Percentiles rank a stretch among this genome's conserved stretches.
Evolutionary conservation across 2,888 invertebrate genomes (phyloP).

Genomic region (Lasioglossum calceatum): DNA sequence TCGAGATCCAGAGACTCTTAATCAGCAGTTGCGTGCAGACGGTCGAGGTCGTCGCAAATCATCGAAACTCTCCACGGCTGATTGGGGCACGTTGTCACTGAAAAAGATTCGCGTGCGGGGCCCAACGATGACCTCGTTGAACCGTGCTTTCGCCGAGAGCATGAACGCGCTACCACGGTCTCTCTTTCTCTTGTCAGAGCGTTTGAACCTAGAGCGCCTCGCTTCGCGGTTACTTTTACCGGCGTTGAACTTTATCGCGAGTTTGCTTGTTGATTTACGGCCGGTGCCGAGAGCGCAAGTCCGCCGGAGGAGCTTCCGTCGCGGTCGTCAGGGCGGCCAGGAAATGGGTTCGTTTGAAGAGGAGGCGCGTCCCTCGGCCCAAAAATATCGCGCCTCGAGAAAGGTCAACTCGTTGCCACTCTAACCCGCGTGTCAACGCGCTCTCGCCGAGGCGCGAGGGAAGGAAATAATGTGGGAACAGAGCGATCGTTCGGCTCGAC

Average conservation of each 20-base stretch:
- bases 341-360: background rate
- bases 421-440: constrained; percentile 24
- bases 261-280: constrained; percentile 6
- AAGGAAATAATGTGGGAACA: constrained; percentile 51
- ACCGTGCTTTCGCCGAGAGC: background rate
- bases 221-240: background rate
- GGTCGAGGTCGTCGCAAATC: too few relatives aligned
- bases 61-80: too few relatives aligned
- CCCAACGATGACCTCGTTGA: background rate
- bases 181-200: background rate
- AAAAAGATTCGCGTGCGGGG: background rate
- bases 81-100: too few relatives aligned
- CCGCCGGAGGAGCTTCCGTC: background rate
- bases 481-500: constrained; percentile 9
- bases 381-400: constrained; percentile 17
- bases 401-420: constrained; percentile 29
- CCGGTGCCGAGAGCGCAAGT: background rate
- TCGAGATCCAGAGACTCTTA: too few relatives aligned
- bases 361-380: background rate
- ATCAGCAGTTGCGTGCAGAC: too few relatives aligned
- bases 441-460: background rate
- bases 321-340: background rate
- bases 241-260: constrained; percentile 16
- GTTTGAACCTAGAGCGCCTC: background rate
- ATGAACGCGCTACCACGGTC: background rate